Conservation (phyloP, 2,113 vertebrate genomes). For the Casuarius casuarius region DNA sequence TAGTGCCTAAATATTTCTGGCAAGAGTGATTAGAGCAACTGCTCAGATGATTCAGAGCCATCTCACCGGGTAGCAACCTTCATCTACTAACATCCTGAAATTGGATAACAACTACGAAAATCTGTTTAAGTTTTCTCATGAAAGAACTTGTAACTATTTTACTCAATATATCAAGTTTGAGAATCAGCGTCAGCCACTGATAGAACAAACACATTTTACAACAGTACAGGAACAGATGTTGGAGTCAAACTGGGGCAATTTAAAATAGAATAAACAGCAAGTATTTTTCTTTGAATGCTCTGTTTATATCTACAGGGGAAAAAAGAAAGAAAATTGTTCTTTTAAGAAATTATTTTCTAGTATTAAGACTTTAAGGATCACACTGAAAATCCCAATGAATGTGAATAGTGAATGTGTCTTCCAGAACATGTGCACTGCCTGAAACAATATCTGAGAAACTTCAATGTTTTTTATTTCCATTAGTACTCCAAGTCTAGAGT, state of each 20-base stretch:
- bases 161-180: not conserved
- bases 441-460: not conserved
- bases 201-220: not conserved
- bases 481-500: not conserved
- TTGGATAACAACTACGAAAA: not conserved
- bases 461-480: not conserved
- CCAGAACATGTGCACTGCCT: not conserved
- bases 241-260: not conserved
- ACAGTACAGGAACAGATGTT: not conserved
- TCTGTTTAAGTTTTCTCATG: not conserved
- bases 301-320: not conserved
- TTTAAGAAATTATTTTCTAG: not conserved
- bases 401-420: not conserved
- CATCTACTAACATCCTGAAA: not conserved
- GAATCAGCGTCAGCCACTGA: not conserved
- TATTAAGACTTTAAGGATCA: not conserved
- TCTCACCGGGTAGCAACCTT: not conserved
- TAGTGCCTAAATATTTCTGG: not conserved
- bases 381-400: not conserved
- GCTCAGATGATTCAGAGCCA: not conserved
- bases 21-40: not conserved
- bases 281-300: not conserved
- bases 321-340: not conserved
- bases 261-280: not conserved
- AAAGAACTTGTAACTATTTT: not conserved